A percentile compares a stretch with the other conserved stretches of the same genome.
Conservation (phyloP, 2,797 vertebrate species). For the Mergus octosetaceus region DNA sequence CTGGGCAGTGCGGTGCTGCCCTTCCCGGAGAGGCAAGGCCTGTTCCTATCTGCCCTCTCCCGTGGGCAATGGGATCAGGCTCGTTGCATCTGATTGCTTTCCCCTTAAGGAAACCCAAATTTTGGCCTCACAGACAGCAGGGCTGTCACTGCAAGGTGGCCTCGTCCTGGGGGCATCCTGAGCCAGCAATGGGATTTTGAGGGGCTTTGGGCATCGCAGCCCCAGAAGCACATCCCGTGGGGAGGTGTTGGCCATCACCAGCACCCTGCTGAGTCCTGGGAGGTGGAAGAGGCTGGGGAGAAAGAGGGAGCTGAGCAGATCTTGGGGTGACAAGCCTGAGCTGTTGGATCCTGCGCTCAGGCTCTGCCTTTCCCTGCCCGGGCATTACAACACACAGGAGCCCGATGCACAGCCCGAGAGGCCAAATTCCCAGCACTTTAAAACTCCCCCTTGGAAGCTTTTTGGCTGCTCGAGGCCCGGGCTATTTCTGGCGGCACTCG, state of each 20-base stretch:
- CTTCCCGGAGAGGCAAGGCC: neutral
- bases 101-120: neutral
- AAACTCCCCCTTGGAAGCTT: slow-evolving; percentile 64
- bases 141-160: neutral
- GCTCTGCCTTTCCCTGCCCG: neutral
- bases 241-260: neutral
- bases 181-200: neutral
- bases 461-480: slow-evolving; percentile 55
- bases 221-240: neutral
- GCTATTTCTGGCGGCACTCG: slow-evolving; percentile 56
- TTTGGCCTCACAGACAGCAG: neutral
- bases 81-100: neutral
- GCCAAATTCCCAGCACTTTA: slow-evolving; percentile 66
- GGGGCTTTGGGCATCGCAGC: neutral
- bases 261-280: neutral
- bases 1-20: neutral
- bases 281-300: neutral
- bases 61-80: neutral
- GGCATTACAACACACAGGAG: neutral
- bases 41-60: neutral
- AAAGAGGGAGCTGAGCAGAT: neutral
- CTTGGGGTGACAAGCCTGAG: neutral
- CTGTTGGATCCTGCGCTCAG: neutral
- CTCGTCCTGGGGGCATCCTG: neutral
- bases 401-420: slow-evolving; percentile 9